These are phyloP conservation scores for Adineta ricciae DNA, from an alignment of 2,888 invertebrate species.

Conservation along the genomic window DNA sequence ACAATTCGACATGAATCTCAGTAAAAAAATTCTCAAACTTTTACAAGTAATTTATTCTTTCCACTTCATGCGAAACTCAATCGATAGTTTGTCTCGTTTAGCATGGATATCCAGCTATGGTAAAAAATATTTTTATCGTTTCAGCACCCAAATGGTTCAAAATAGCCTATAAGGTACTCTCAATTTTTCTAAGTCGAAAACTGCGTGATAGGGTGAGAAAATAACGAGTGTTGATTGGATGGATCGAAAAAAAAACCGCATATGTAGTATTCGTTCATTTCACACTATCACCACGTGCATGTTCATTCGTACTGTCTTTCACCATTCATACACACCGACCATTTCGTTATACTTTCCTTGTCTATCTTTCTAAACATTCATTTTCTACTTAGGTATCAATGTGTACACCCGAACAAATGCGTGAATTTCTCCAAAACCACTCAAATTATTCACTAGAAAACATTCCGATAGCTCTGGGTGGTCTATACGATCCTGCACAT, in stretches of 20 bases:
- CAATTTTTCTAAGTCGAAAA: constrained; percentile 87
- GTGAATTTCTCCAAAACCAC: not conserved
- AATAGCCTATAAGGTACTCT: constrained; percentile 86
- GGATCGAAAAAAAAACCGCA: not conserved
- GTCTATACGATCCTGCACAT: not conserved
- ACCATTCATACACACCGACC: not conserved
- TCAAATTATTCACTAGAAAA: not conserved
- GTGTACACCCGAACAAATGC: not conserved
- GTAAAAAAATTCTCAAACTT: constrained; percentile 87
- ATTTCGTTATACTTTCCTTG: not conserved
- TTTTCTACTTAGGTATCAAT: not conserved
- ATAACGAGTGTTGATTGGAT: not conserved
- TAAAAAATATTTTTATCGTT: constrained; percentile 87
- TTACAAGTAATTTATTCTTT: constrained; percentile 67
- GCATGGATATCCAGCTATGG: constrained; percentile 91
- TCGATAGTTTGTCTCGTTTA: constrained; percentile 45
- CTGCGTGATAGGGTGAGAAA: constrained; percentile 68
- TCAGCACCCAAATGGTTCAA: constrained; percentile 96
- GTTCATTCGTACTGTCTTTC: not conserved
- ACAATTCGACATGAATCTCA: constrained; percentile 92
- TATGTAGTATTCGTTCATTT: not conserved
- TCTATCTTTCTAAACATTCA: not conserved
- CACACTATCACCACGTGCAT: not conserved
- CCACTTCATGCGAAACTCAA: not conserved
- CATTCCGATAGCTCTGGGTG: not conserved